phyloP scores from a whole-genome alignment of 2,113 vertebrate species.

The Chelonoidis abingdonii region DNA sequence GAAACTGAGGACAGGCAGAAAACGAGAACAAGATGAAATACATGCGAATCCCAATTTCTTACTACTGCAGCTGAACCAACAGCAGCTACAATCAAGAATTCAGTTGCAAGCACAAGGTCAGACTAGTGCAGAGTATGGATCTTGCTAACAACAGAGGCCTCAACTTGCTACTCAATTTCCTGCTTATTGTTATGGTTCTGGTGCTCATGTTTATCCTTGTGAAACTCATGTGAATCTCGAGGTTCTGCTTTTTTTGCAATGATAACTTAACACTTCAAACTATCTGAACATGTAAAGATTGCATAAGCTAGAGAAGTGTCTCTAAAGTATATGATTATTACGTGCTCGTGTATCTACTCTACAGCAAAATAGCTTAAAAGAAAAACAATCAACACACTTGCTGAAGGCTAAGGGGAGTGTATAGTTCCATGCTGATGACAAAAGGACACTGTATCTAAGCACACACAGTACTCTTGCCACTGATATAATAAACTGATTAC shows the following conservation, averaged over 20 bases:
- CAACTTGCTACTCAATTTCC: constrained; percentile 84
- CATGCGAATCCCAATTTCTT: not conserved
- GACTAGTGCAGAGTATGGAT: constrained; percentile 72
- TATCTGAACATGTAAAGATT: not conserved
- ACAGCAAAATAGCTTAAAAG: not conserved
- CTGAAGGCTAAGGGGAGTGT: not conserved
- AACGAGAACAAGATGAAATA: not conserved
- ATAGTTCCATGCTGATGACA: not conserved
- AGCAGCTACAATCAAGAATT: constrained; percentile 25
- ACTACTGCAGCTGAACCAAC: not conserved
- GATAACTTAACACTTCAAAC: not conserved
- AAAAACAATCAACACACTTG: not conserved
- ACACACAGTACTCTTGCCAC: not conserved
- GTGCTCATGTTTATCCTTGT: constrained; percentile 83
- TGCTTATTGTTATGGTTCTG: constrained; percentile 83
- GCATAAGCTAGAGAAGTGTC: not conserved
- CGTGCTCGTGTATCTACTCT: not conserved
- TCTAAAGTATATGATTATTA: not conserved
- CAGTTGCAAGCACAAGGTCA: constrained; percentile 42
- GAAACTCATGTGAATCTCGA: constrained; percentile 78
- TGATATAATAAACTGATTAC: not conserved
- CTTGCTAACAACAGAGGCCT: constrained; percentile 80
- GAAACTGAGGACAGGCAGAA: not conserved
- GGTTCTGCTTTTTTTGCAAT: not conserved
- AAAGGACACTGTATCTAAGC: not conserved